phyloP scores from a whole-genome alignment of 2,888 invertebrate species.

The Metalampra italica region DNA sequence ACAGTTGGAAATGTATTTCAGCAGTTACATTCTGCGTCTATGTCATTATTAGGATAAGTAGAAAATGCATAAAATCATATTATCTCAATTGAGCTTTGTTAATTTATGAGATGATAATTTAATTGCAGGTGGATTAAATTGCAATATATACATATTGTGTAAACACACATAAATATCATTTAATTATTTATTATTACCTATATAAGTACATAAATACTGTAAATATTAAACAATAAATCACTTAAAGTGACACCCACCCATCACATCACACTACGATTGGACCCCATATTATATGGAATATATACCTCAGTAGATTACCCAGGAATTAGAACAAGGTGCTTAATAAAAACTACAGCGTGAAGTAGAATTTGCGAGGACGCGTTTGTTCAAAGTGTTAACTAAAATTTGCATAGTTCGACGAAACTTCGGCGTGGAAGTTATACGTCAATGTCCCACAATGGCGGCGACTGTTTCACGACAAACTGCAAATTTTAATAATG shows the following conservation, averaged over 20 bases:
- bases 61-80: no score
- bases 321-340: conserved; percentile 1
- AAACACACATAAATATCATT: no score
- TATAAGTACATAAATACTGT: no score
- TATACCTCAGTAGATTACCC: background rate
- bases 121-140: background rate
- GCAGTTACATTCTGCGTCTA: background rate
- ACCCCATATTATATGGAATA: no score
- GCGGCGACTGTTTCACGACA: conserved; percentile 27
- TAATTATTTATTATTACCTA: no score
- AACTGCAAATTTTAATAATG: conserved; percentile 33
- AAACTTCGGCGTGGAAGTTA: conserved; percentile 46
- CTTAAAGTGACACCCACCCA: no score
- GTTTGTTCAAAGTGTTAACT: conserved; percentile 58
- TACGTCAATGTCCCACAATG: conserved; percentile 38
- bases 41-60: conserved; percentile 2
- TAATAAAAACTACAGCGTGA: conserved; percentile 12
- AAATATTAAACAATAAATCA: no score
- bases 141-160: no score
- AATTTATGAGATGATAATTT: background rate
- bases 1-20: conserved; percentile 33
- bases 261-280: no score
- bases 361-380: conserved; percentile 44
- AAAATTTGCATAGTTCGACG: conserved; percentile 64
- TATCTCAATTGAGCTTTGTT: conserved; percentile 7